Evolutionary conservation across 2,888 invertebrate species (phyloP), one percentile per base, ranked within the genome.

Genomic region (Spilarctia lutea): DNA sequence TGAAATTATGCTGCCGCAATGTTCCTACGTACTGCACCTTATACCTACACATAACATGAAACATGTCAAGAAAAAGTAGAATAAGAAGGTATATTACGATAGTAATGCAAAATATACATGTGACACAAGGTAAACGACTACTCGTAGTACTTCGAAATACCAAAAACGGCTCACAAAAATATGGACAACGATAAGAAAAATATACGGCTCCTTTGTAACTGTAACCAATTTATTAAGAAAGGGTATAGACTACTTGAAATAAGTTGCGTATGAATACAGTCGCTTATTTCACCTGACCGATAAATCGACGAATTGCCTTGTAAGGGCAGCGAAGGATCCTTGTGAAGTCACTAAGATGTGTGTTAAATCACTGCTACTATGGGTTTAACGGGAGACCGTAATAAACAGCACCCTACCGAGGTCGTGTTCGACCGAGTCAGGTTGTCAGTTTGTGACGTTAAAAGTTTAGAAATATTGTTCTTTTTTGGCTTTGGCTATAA

Each of bases 81-180:
- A 60, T 65, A 33, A 68, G n/a, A 30, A 30, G 30, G 27, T 48
- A 75, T 63, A 68, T 73, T 75, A 69, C 66, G 75, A 79, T 65
- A 78, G 77, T 74, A 74, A 78, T 78, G 73, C 71, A 79, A 73
- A 73, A 71, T 75, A 70, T 48, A 48, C 70, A 75, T 74, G 74
- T 74, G 67, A 77, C 63, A 68, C 85, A 82, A 85, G 85, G 85
- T 75, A 35, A 82, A 76, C 83, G 8, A 75, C 75, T 39, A 42
- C 76, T 68, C 24, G 52, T n/a, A 56, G 24, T 56, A 79, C 76
- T 79, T 65, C 42, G 69, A 75, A 78, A 78, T 78, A 78, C 78
- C 85, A 79, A 82, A 84, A 80, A 65, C 77, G 75, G 76, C 75
- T 77, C 71, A 65, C 75, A 72, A 75, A 76, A 65, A 75, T 77